Base-by-base conservation (phyloP, 2,797 vertebrate genomes). In the Lophotriccus pileatus region DNA sequence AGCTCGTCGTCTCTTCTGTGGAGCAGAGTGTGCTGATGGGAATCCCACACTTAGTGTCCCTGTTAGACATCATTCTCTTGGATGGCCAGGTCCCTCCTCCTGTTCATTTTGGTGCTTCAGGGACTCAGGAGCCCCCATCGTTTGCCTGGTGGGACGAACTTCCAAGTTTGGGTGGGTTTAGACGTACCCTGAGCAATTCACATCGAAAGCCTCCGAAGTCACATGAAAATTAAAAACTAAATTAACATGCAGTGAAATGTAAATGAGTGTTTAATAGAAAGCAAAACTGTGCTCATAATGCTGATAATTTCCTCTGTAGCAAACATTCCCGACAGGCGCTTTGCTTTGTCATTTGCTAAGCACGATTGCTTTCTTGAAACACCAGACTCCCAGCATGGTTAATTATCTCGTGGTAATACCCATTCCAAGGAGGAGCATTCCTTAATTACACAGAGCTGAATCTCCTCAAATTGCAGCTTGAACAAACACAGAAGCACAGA, bases 191-290 rank as follows among this genome's bases (percentile, higher is more conserved):
- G 49, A 74, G 43, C 73, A 37, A 20, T 62, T 91, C 43, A 28
- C 13, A 56, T n/a, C 18, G 37, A 69, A 41, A 41, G 13, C 60
- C 77, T 72, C 63, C 46, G 41, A 90, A 92, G 41, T 32, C 27
- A n/a, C 69, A 56, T 89, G 66, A 86, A 88, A 93, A 84, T 90
- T 82, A 60, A 76, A 73, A 96, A 25, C 80, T 90, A 69, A 93
- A 90, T 90, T 82, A 93, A 90, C 86, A 87, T 60, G 86, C 86
- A 79, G 74, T 52, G 90, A 88, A 93, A 95, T 94, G 84, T 93
- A 96, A 94, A 96, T 82, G 77, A 89, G 30, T 55, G 39, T 87
- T 95, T 95, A 93, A 87, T 74, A 95, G 92, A 93, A 93, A 82
- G 92, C 93, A 92, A 89, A 95, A 87, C 64, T 94, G 55, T 58